Evolutionary conservation across 2,888 invertebrate genomes (phyloP).

Genomic region (Cyclophora punctaria): DNA sequence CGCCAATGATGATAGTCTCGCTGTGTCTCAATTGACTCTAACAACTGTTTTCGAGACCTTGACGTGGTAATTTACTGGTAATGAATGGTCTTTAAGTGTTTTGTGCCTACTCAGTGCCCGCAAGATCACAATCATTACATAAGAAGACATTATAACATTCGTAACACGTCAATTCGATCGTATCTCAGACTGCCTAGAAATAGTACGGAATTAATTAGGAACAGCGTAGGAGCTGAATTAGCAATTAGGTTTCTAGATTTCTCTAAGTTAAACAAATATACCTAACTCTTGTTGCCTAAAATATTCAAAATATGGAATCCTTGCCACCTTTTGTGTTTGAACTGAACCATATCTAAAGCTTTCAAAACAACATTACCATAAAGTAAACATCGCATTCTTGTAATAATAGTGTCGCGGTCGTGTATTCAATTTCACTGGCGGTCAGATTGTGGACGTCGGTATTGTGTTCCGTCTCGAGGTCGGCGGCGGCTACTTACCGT

Average conservation of each 20-base stretch:
- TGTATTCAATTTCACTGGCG: neutral
- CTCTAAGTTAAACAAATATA: neutral
- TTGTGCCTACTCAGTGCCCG: constrained; percentile 17
- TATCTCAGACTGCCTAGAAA: constrained; percentile 21
- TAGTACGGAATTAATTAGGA: neutral
- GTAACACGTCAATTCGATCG: constrained; percentile 26
- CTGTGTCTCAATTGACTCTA: constrained; percentile 40
- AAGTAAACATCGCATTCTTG: constrained; percentile 5
- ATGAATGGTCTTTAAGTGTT: neutral
- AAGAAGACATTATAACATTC: constrained; percentile 30
- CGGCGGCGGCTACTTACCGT: constrained; percentile 44
- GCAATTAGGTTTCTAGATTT: constrained; percentile 1
- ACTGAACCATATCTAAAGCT: neutral
- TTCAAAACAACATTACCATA: neutral
- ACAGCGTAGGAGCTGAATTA: constrained; percentile 10
- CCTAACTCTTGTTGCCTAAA: neutral
- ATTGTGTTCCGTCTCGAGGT: neutral
- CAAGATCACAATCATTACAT: constrained; percentile 20
- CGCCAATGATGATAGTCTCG: constrained; percentile 27
- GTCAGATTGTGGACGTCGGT: neutral
- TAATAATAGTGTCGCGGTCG: constrained; percentile 1
- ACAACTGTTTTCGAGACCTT: constrained; percentile 32
- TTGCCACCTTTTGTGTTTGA: neutral
- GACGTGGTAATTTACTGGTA: constrained; percentile 13
- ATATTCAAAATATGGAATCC: neutral